Percentiles rank a stretch among this genome's conserved stretches.
Evolutionary conservation across 1,140 invertebrate species (phyloP).

Genomic region (Choristoneura fumiferana): DNA sequence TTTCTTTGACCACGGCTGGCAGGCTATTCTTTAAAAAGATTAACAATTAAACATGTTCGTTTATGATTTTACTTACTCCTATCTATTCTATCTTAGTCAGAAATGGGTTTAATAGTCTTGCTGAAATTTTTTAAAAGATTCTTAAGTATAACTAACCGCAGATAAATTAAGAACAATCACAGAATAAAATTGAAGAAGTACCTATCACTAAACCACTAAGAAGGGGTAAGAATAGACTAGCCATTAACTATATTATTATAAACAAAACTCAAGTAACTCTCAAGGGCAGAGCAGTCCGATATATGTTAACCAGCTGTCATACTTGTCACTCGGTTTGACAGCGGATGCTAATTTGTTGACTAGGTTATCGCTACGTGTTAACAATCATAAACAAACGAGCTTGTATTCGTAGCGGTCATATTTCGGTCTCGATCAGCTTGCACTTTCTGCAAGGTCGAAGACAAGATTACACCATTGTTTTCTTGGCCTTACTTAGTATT

Average conservation of each 20-base stretch:
- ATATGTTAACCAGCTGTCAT: conserved; percentile 5
- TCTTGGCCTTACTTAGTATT: not conserved
- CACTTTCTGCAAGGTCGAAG: conserved; percentile 9
- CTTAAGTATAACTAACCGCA: too few relatives aligned
- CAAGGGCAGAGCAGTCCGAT: too few relatives aligned
- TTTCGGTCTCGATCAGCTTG: not conserved
- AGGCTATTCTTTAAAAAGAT: too few relatives aligned
- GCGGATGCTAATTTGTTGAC: conserved; percentile 4
- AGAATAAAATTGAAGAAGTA: too few relatives aligned
- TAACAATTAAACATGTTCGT: too few relatives aligned
- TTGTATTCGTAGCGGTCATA: not conserved
- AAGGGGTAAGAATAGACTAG: not conserved
- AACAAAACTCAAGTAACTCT: not conserved
- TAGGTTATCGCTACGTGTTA: conserved; percentile 11
- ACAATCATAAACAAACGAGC: conserved; percentile 1
- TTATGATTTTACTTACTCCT: too few relatives aligned
- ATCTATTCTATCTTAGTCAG: too few relatives aligned
- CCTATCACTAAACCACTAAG: too few relatives aligned
- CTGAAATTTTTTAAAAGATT: too few relatives aligned
- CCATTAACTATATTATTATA: not conserved
- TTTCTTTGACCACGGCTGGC: too few relatives aligned
- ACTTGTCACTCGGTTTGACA: not conserved
- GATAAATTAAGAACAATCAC: too few relatives aligned
- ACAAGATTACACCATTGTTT: not conserved
- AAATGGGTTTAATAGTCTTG: too few relatives aligned